These are phyloP conservation scores for Lanistes nyassanus DNA, from an alignment of 1,140 invertebrate genomes.

Conservation along the genomic window DNA sequence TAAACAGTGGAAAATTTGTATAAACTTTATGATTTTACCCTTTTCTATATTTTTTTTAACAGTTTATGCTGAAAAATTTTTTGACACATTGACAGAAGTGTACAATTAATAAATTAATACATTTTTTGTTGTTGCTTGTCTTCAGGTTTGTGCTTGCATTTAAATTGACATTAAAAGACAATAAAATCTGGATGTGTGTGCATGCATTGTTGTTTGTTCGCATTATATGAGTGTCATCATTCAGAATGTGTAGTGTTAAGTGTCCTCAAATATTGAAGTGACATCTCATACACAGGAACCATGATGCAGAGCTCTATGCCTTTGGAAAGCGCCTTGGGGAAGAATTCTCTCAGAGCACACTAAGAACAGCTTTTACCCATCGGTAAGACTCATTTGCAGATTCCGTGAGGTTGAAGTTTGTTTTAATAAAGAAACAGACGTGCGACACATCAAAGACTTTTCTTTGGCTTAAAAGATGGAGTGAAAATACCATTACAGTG, in stretches of 20 bases:
- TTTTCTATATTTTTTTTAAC: not conserved
- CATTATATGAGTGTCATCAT: not conserved
- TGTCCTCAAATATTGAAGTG: not conserved
- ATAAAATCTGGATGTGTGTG: constrained; percentile 1
- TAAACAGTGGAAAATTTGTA: not conserved
- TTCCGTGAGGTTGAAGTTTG: not conserved
- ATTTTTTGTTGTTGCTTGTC: not conserved
- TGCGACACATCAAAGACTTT: not conserved
- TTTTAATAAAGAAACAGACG: not conserved
- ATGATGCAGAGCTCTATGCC: constrained; percentile 86
- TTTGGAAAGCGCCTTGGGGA: constrained; percentile 89
- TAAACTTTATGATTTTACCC: not conserved
- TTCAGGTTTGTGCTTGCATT: not conserved
- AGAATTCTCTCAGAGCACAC: constrained; percentile 77
- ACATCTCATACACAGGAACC: constrained; percentile 74
- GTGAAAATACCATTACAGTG: not conserved
- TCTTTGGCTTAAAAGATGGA: not conserved
- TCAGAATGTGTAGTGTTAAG: not conserved
- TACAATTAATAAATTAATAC: not conserved
- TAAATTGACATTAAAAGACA: too few species aligned
- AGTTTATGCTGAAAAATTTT: not conserved
- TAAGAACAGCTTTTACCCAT: constrained; percentile 83
- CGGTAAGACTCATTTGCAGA: constrained; percentile 50
- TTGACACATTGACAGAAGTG: not conserved
- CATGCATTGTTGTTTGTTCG: not conserved